Evolutionary conservation across 1,140 invertebrate species (phyloP), one percentile per base, ranked within the genome.

Genomic region (Leptinotarsa texana): DNA sequence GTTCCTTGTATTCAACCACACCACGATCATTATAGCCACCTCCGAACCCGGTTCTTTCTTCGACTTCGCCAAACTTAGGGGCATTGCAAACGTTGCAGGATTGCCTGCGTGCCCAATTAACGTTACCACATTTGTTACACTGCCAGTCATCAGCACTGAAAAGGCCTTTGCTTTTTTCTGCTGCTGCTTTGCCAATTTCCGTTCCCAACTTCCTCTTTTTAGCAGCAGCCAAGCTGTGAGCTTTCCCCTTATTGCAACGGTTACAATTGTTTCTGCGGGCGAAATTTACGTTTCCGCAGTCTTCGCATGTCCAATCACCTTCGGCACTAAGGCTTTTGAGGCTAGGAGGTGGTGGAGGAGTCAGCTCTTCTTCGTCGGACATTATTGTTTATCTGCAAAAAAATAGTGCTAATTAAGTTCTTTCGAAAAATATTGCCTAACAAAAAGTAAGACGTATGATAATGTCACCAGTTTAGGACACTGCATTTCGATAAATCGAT

Each of bases 81-180:
- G 97, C 95, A 88, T 99, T 99, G 86, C 98, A 99, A 89, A 99
- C 95, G 86, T 99, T 99, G 86, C 98, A 99, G 69, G 95, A 96
- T 81, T 94, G 93, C 63, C 98, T 89, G 74, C 98, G 89, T 15
- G 98, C 98, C 98, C 98, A 99, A 85, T 99, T 99, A 3, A 99
- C 98, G 87, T 99, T 99, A 2, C 96, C 97, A 88, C 98, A 99
- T 85, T 98, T 98, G 86, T 94, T 97, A 85, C 98, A 99, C 84
- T 98, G 96, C 98, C 98, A 99, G 86, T 99, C 98, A 86, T 99
- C 98, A 69, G 98, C 98, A 88, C 95, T 96, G 84, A 95, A 98
- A n/a, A 99, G 88, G 17, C 98, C 98, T 81, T 97, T 92, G 79
- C 96, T 98, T 87, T 99, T 99, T 84, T 99, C 98, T 6, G 98